These are phyloP conservation scores for Diarsia dahlii DNA, from an alignment of 2,888 invertebrate species.

Conservation along the genomic window DNA sequence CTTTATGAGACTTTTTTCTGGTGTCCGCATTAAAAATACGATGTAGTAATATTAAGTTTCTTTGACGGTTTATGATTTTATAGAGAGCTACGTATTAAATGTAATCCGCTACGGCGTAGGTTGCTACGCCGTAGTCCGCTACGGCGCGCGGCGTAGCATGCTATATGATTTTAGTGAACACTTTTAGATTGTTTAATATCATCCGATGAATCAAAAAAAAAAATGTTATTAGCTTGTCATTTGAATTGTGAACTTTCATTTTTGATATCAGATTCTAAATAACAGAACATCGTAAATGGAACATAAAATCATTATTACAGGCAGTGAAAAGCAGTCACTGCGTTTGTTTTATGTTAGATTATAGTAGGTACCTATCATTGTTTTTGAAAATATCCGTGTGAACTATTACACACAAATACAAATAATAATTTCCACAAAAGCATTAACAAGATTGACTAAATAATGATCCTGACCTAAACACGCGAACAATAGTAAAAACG, in stretches of 20 bases:
- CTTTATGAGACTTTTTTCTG: background rate
- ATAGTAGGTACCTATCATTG: too few species aligned
- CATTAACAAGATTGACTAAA: background rate
- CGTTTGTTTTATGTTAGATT: background rate
- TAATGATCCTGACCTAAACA: background rate
- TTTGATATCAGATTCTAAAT: background rate
- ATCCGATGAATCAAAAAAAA: background rate
- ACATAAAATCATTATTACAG: background rate
- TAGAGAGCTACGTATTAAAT: background rate
- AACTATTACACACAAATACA: background rate
- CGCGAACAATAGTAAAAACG: constrained; percentile 6
- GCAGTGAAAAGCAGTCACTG: background rate
- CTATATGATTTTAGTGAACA: background rate
- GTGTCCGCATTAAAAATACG: background rate
- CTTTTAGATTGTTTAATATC: too few species aligned
- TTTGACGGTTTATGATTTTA: background rate
- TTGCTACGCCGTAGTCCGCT: background rate
- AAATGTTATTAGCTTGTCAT: background rate
- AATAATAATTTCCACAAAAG: background rate
- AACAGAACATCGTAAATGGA: background rate
- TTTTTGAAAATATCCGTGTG: too few species aligned
- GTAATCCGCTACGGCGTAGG: constrained; percentile 12
- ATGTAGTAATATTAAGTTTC: background rate
- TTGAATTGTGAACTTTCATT: background rate
- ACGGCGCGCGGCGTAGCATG: background rate